Evolutionary conservation across 2,113 vertebrate genomes (phyloP).

Genomic region (Rhinolophus sinicus): DNA sequence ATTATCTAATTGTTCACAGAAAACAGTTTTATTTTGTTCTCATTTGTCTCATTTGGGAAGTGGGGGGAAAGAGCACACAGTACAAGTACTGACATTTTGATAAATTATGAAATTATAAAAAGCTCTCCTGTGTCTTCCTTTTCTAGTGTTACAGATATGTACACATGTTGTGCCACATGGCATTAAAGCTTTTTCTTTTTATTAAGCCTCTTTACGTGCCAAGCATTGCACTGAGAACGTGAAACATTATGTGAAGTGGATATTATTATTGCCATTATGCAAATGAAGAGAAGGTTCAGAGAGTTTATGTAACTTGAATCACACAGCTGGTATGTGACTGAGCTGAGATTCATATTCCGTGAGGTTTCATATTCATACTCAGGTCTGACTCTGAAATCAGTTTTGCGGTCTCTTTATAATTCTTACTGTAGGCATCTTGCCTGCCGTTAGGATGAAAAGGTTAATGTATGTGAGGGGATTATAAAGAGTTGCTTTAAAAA

Average conservation of each 20-base stretch:
- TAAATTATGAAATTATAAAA: background rate
- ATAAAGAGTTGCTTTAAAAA: background rate
- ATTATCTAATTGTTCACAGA: background rate
- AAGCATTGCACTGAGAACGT: background rate
- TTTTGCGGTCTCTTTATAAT: background rate
- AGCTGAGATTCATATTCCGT: background rate
- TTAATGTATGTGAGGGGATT: background rate
- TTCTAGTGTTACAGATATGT: background rate
- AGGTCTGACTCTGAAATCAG: background rate
- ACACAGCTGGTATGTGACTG: background rate
- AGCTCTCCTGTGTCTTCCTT: background rate
- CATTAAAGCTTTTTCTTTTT: background rate
- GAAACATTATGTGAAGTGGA: background rate
- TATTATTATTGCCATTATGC: background rate
- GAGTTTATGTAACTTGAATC: background rate
- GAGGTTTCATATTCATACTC: no score
- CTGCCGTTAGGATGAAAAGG: background rate
- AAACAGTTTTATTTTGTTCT: background rate
- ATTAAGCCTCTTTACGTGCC: background rate
- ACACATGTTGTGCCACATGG: background rate
- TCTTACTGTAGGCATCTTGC: background rate
- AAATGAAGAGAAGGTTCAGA: background rate
- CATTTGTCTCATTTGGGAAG: background rate
- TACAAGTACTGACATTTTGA: background rate
- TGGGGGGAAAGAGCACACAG: background rate